Evolutionary conservation across 2,888 invertebrate species (phyloP).

Genomic region (Campoplex capitator): DNA sequence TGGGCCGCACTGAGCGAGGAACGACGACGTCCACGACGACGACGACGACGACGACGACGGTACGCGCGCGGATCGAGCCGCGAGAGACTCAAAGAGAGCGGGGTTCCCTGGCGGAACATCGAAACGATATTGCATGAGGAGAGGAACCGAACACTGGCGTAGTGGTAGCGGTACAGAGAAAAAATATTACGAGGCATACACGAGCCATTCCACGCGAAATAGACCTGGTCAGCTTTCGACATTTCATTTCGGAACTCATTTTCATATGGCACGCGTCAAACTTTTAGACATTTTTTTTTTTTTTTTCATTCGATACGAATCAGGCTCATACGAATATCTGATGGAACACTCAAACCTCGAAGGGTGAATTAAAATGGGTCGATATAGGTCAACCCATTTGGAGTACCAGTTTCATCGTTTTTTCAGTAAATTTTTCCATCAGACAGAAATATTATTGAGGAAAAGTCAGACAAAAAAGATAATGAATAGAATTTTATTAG

Average conservation of each 20-base stretch:
- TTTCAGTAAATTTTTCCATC: not conserved
- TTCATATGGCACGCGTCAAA: not conserved
- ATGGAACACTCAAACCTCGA: not conserved
- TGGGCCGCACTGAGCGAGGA: constrained; percentile 81
- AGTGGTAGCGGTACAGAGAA: not conserved
- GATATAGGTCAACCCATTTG: not conserved
- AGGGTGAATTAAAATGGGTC: not conserved
- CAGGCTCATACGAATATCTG: not conserved
- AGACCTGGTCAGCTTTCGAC: not conserved
- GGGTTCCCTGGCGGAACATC: constrained; percentile 27
- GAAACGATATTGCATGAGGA: constrained; percentile 25
- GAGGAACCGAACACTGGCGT: constrained; percentile 22
- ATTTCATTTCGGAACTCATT: not conserved
- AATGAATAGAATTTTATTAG: not conserved
- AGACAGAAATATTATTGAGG: not conserved
- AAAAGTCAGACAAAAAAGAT: not conserved
- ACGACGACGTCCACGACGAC: constrained; percentile 32
- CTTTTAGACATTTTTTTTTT: not conserved
- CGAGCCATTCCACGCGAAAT: constrained; percentile 32
- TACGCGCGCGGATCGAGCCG: constrained; percentile 60
- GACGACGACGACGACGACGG: constrained; percentile 59
- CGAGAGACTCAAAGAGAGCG: constrained; percentile 44
- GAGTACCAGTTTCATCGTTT: not conserved
- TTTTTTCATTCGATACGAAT: not conserved
- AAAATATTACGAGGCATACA: not conserved